Evolutionary conservation across 2,888 invertebrate genomes (phyloP), one percentile per base, ranked within the genome.

Genomic region (Branchipolynoe longqiensis): DNA sequence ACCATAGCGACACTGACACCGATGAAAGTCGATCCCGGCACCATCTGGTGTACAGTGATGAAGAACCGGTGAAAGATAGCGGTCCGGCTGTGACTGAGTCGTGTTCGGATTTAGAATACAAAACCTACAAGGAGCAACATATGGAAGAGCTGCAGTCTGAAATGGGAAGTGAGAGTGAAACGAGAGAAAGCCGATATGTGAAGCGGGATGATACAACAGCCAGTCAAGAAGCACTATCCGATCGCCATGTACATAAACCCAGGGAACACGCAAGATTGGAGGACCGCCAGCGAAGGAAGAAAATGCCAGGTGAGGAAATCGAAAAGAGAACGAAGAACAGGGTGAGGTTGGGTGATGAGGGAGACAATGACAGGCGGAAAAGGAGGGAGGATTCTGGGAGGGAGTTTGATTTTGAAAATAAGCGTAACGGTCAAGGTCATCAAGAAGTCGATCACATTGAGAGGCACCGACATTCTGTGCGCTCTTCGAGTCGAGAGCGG

Each of bases 31-130:
- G 33, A 6, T 48, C 78, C 4, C 0, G 22, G 31, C 12, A 31
- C n/a, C 78, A 48, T 1, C 31, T 18, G 4, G 33, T 12, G n/a
- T n/a, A 41, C 48, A 41, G 54, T 41, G 48, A 41, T 3, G 78
- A 78, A 31, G 78, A 78, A 22, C 78, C 78, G 48, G 78, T 78
- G 0, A 78, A 54, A 54, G 78, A 78, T 31, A 41, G 41, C 41
- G 78, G 78, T 2, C 78, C 78, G 1, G 28, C 48, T 6, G 78
- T 78, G 48, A 78, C 48, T 12, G 31, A 78, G 4, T 78, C 82
- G 8, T 82, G 56, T 33, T 36, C 56, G 22, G 82, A 82, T 14
- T 54, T 31, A 18, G 82, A 82, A 18, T 82, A 58, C 36, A 58
- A 82, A 38, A 82, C 22, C 33, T 58, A 58, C 25, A 82, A 82